Conservation (phyloP, 2,113 vertebrate genomes). For the Stictonetta naevosa region DNA sequence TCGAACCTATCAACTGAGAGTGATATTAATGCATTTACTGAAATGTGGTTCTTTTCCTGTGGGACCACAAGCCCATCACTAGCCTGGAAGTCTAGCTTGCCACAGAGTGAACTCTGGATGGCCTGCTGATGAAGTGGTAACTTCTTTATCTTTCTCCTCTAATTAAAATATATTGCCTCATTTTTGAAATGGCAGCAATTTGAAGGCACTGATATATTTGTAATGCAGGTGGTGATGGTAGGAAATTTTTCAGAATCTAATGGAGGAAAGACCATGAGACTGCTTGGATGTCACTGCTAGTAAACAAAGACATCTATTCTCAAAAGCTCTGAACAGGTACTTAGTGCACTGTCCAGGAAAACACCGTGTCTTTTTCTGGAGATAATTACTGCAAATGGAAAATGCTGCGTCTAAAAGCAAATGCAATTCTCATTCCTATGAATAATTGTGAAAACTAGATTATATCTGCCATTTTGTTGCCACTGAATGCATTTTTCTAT, state of each 20-base stretch:
- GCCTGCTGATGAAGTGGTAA: not conserved
- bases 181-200: not conserved
- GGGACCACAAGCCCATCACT: not conserved
- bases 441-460: not conserved
- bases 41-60: not conserved
- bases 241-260: not conserved
- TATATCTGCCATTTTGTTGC: not conserved
- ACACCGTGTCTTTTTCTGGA: not conserved
- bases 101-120: not conserved
- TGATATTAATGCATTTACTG: not conserved
- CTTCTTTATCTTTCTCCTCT: not conserved
- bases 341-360: not conserved
- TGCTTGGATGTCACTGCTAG: not conserved
- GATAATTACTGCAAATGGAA: not conserved
- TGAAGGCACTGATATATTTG: not conserved
- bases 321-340: not conserved
- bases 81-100: not conserved
- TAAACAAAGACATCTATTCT: constrained; percentile 13
- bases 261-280: not conserved
- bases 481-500: not conserved
- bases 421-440: not conserved
- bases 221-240: not conserved
- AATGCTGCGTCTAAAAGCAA: not conserved
- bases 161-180: not conserved
- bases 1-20: not conserved